phyloP scores from a whole-genome alignment of 2,797 vertebrate species.

The Chiroxiphia lanceolata region DNA sequence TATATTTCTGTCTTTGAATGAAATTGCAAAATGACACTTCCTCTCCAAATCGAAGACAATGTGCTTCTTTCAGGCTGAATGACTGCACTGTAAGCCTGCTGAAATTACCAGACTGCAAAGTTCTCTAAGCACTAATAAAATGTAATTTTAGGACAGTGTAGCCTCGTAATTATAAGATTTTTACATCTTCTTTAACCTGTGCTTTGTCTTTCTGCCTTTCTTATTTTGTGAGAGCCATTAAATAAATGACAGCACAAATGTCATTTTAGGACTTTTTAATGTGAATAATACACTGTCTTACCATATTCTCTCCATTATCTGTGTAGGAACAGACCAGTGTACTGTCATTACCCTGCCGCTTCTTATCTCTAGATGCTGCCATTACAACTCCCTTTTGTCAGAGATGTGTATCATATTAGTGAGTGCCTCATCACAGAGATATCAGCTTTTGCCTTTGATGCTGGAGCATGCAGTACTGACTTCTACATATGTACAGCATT shows the following conservation, averaged over 20 bases:
- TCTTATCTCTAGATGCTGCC: conserved; percentile 11
- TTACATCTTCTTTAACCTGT: neutral
- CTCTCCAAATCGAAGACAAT: neutral
- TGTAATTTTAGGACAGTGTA: neutral
- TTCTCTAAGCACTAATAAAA: neutral
- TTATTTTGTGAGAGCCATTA: neutral
- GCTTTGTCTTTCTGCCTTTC: neutral
- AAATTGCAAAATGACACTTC: neutral
- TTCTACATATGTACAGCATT: neutral
- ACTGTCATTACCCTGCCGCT: conserved; percentile 8
- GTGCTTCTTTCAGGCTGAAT: neutral
- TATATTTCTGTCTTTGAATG: neutral
- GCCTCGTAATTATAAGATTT: neutral
- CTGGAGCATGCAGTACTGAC: neutral
- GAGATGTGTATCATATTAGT: neutral
- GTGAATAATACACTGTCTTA: neutral
- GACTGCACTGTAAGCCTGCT: neutral
- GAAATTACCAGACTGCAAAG: neutral
- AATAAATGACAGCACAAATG: neutral
- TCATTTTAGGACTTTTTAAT: neutral
- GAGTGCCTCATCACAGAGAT: neutral
- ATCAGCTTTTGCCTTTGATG: neutral
- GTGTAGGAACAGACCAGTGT: neutral
- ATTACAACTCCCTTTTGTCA: neutral
- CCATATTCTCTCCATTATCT: neutral